These are phyloP conservation scores for Xenopus borealis DNA, from an alignment of 2,113 vertebrate genomes.

Conservation along the genomic window DNA sequence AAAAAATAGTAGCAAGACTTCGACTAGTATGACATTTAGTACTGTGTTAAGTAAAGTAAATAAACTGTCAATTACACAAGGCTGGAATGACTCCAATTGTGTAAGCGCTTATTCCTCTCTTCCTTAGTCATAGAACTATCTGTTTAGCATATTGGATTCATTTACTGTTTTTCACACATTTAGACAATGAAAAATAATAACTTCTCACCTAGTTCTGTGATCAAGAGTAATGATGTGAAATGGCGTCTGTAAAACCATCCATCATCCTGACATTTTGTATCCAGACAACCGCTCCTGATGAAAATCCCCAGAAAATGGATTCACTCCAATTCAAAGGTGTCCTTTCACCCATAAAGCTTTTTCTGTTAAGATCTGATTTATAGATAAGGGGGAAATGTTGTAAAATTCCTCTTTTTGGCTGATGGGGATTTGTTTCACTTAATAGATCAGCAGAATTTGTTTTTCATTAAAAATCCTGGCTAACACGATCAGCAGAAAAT, in stretches of 20 bases:
- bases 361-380: conserved; percentile 28
- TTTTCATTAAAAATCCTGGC: conserved; percentile 21
- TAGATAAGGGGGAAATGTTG: conserved; percentile 13
- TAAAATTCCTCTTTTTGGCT: conserved; percentile 4
- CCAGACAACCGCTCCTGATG: conserved; percentile 21
- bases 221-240: background rate
- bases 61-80: too few species aligned
- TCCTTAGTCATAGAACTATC: too few species aligned
- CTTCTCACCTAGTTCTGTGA: background rate
- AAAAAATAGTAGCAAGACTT: too few species aligned
- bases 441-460: conserved; percentile 16
- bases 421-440: background rate
- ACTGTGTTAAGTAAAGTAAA: too few species aligned
- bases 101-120: too few species aligned
- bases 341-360: conserved; percentile 9
- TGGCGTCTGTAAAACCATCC: background rate
- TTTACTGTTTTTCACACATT: background rate
- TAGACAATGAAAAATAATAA: background rate
- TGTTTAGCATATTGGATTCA: too few species aligned
- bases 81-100: too few species aligned
- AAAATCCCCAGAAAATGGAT: conserved; percentile 26
- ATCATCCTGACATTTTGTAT: conserved; percentile 40
- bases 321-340: conserved; percentile 10
- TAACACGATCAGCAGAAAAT: background rate
- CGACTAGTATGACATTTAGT: too few species aligned